Base-by-base conservation (phyloP, 2,888 invertebrate genomes). In the Tridacna crocea region DNA sequence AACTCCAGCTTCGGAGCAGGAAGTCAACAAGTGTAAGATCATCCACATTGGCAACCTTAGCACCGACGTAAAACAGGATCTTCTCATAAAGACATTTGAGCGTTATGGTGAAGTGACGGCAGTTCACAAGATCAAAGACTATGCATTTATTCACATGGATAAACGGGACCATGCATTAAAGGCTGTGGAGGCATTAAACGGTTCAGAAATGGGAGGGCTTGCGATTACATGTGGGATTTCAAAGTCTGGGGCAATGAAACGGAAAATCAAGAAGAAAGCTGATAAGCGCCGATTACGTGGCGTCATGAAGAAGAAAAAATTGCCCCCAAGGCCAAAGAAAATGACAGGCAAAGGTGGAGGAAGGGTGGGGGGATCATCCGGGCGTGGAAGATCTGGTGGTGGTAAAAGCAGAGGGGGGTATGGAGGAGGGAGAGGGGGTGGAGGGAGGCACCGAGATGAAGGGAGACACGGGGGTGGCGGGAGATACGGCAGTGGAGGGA, bases 141-240 rank as follows among this genome's bases (percentile, higher is more conserved):
- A 84, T 27, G 84, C 80, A 3, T 87, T 87, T 48, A 73, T 87
- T 12, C 87, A 87, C 65, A 84, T 79, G 36, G 87, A 87, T 15
- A 61, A 79, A 15, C 51, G 84, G 1, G 84, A 82, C n/a, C 78
- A 76, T 65, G 83, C 83, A 4, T 8, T 77, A 4, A 75, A 75
- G 36, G 83, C 87, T 0, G 76, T 82, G 0, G 82, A 87, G n/a
- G 78, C 80, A 36, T 61, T 78, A 36, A 61, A 84, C 26, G 82
- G 76, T 3, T 73, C 73, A 13, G 79, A 79, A 26, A 55, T 87
- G 46, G 75, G 78, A 10, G 80, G 81, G 10, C 66, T 65, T 19
- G 55, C 36, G 1, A 76, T 87, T 17, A 68, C n/a, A 0, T 77
- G 79, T 24, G 74, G 61, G n/a, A 72, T 87, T 36, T 87, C 87